These are phyloP conservation scores for Ianthella basta DNA, from an alignment of 37 sponge, comb jelly and placozoan genomes.

Conservation along the genomic window DNA sequence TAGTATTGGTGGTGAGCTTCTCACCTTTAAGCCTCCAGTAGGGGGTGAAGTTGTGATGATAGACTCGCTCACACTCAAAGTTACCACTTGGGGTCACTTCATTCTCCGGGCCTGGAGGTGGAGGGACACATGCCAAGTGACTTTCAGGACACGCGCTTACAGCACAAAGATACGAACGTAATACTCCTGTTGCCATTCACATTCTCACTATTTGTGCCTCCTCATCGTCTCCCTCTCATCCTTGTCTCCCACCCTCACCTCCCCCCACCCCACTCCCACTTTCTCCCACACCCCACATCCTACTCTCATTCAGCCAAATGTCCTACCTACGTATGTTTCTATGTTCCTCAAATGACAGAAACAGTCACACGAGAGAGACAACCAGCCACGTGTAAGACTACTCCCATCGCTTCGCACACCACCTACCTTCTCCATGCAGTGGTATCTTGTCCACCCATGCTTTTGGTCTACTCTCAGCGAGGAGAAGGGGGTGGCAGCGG, in stretches of 20 bases:
- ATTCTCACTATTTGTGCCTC: too few relatives aligned
- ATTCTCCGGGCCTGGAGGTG: too few relatives aligned
- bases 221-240: background rate
- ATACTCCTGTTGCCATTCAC: too few relatives aligned
- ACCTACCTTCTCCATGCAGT: background rate
- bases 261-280: too few relatives aligned
- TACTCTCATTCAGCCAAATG: too few relatives aligned
- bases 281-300: too few relatives aligned
- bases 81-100: slow-evolving; percentile 8
- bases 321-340: too few relatives aligned
- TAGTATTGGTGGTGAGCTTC: background rate
- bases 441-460: slow-evolving; percentile 47
- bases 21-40: slow-evolving; percentile 77
- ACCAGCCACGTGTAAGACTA: too few relatives aligned
- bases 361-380: too few relatives aligned
- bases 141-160: slow-evolving; percentile 31
- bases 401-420: too few relatives aligned
- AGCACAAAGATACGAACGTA: too few relatives aligned
- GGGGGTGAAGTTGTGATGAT: slow-evolving; percentile 56
- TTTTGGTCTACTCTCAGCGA: slow-evolving; percentile 58
- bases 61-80: slow-evolving; percentile 51
- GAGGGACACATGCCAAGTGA: background rate
- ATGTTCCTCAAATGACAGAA: too few relatives aligned
- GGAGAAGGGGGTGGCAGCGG: slow-evolving; percentile 48
- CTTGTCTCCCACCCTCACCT: background rate